These are phyloP conservation scores for Mycteria americana DNA, from an alignment of 2,797 vertebrate species.

Conservation along the genomic window DNA sequence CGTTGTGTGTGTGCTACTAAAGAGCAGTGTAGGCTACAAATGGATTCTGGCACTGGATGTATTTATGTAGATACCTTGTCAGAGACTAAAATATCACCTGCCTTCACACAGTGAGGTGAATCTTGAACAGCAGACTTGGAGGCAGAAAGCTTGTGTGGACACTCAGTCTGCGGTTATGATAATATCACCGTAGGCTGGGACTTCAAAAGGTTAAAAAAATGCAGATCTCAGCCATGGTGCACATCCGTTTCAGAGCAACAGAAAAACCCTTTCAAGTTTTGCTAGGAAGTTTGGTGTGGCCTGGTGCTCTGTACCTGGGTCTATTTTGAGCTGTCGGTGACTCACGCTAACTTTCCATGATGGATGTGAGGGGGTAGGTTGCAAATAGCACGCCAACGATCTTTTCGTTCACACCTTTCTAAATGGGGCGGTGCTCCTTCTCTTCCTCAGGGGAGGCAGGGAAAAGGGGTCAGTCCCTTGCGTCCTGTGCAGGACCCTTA, in stretches of 20 bases:
- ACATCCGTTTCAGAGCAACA: not conserved
- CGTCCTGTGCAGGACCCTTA: not conserved
- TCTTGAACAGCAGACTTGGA: not conserved
- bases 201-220: not conserved
- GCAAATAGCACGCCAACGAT: not conserved
- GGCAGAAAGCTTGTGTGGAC: not conserved
- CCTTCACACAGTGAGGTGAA: not conserved
- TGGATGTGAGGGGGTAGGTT: not conserved
- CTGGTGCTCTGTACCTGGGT: not conserved
- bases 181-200: not conserved
- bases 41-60: not conserved
- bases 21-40: not conserved
- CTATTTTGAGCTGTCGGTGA: not conserved
- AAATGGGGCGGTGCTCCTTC: not conserved
- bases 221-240: fast-evolving
- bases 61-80: not conserved
- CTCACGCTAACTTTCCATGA: not conserved
- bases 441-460: not conserved
- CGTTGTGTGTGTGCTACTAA: not conserved
- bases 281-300: not conserved
- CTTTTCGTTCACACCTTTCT: not conserved
- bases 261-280: not conserved
- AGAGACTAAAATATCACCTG: not conserved
- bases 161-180: not conserved
- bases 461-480: not conserved